These are phyloP conservation scores for Cydia pomonella DNA, from an alignment of 1,140 invertebrate species.

Conservation along the genomic window DNA sequence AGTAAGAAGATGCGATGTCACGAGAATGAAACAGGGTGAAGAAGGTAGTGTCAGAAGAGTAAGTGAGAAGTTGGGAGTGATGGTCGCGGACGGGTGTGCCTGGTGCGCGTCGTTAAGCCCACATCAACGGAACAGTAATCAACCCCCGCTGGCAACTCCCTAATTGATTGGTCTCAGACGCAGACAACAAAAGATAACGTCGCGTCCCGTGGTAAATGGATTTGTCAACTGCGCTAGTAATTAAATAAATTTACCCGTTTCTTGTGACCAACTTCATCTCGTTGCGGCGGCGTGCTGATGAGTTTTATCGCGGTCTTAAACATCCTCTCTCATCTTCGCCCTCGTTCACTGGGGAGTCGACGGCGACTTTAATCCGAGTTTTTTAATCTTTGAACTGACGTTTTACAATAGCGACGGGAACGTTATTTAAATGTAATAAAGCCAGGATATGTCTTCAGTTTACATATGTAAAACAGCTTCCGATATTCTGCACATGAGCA, in stretches of 20 bases:
- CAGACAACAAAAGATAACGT: slow-evolving; percentile 75
- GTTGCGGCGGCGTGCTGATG: slow-evolving; percentile 36
- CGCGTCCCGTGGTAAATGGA: slow-evolving; percentile 66
- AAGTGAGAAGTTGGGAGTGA: slow-evolving; percentile 5
- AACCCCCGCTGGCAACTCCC: slow-evolving; percentile 60
- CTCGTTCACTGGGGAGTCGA: slow-evolving; percentile 5
- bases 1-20: not conserved
- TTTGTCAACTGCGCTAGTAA: slow-evolving; percentile 75
- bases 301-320: slow-evolving; percentile 41
- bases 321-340: slow-evolving; percentile 11
- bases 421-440: slow-evolving; percentile 23
- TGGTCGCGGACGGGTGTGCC: slow-evolving; percentile 22
- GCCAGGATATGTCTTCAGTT: slow-evolving; percentile 25
- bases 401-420: slow-evolving; percentile 9
- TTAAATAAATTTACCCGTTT: slow-evolving; percentile 71
- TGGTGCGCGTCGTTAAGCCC: slow-evolving; percentile 40
- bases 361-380: slow-evolving; percentile 9
- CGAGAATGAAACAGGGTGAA: not conserved
- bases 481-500: slow-evolving; percentile 26
- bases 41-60: not conserved
- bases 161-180: slow-evolving; percentile 75
- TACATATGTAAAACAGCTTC: slow-evolving; percentile 30
- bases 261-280: slow-evolving; percentile 42
- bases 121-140: slow-evolving; percentile 57
- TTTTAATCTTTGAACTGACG: slow-evolving; percentile 8